Conservation (phyloP, 2,797 vertebrate genomes). For the Artibeus jamaicensis region DNA sequence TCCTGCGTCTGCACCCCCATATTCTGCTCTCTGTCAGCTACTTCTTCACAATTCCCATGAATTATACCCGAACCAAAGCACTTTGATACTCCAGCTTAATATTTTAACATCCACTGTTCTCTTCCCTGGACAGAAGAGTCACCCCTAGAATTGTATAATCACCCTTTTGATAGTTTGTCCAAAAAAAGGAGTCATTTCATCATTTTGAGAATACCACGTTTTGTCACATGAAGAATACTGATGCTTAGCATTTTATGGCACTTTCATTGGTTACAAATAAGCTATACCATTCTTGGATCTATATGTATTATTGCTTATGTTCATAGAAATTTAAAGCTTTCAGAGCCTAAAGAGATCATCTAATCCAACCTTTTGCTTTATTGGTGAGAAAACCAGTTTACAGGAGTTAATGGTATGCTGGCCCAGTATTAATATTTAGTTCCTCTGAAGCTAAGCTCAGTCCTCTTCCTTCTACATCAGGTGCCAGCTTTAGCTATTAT, state of each 20-base stretch:
- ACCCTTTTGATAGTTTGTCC: background rate
- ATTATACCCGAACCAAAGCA: background rate
- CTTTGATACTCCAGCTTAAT: background rate
- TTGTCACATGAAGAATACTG: background rate
- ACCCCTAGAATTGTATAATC: background rate
- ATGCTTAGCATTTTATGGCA: background rate
- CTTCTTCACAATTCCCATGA: background rate
- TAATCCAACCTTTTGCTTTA: background rate
- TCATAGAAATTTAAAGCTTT: background rate
- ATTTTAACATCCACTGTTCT: background rate
- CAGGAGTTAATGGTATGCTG: background rate
- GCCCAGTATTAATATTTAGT: background rate
- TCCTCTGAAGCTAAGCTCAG: background rate
- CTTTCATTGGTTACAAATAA: background rate
- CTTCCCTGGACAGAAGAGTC: background rate
- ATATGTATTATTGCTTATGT: background rate
- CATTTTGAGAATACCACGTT: background rate
- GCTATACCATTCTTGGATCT: background rate
- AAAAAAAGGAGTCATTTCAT: background rate
- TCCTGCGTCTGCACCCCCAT: too few relatives aligned
- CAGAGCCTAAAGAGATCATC: background rate
- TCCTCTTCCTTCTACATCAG: background rate
- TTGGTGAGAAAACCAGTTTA: background rate
- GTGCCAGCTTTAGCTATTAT: background rate
- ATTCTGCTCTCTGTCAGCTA: background rate